These are phyloP conservation scores for Idaea dimidiata DNA, from an alignment of 2,888 invertebrate species.

Conservation along the genomic window DNA sequence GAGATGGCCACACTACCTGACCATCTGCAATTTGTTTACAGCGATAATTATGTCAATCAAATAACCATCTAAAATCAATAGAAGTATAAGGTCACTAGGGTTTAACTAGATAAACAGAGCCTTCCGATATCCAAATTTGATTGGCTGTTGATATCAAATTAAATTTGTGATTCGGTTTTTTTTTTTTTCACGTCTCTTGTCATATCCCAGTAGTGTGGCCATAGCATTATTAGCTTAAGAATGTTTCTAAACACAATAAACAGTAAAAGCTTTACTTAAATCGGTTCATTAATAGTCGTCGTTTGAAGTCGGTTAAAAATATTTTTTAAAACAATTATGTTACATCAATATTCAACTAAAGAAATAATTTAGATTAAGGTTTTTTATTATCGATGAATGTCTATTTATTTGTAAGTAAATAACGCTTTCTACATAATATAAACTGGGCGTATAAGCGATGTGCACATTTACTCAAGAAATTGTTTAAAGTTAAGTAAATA, in stretches of 20 bases:
- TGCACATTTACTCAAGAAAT: slow-evolving; percentile 70
- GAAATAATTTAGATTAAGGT: slow-evolving; percentile 62
- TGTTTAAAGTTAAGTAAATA: slow-evolving; percentile 67
- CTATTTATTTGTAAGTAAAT: slow-evolving; percentile 73
- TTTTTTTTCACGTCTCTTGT: no score
- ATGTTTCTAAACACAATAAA: neutral
- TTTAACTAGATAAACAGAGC: no score
- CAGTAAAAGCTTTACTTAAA: neutral
- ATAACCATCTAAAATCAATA: no score
- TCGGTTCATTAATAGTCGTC: neutral
- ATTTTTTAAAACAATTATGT: slow-evolving; percentile 20
- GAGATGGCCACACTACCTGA: no score
- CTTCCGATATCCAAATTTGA: no score
- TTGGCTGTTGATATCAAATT: no score
- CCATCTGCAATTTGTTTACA: no score
- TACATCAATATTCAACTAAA: slow-evolving; percentile 52
- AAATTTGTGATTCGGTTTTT: no score
- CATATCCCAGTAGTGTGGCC: neutral
- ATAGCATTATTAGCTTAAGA: neutral
- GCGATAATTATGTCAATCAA: no score
- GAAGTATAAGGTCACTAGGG: no score
- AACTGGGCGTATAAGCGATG: slow-evolving; percentile 65
- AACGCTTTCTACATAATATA: slow-evolving; percentile 57
- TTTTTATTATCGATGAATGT: slow-evolving; percentile 71
- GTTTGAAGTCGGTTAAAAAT: neutral